Percentiles rank a stretch among this genome's conserved stretches.
Evolutionary conservation across 2,113 vertebrate genomes (phyloP).

Genomic region (Oreotrochilus melanogaster): DNA sequence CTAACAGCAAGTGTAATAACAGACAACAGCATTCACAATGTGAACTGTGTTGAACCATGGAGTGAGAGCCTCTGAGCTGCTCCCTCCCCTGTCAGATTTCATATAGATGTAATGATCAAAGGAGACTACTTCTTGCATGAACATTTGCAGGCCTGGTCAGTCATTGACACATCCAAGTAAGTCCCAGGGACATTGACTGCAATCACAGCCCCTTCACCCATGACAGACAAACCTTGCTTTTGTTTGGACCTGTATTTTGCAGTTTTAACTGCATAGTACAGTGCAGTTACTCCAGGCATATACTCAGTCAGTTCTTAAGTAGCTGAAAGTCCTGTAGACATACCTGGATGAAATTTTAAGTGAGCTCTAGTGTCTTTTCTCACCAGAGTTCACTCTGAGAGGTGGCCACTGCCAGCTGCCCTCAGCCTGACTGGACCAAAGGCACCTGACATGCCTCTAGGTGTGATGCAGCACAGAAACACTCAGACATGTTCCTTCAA

Average conservation of each 20-base stretch:
- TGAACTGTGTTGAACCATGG: not conserved
- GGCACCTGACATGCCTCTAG: not conserved
- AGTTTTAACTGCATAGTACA: not conserved
- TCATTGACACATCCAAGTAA: not conserved
- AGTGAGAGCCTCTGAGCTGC: not conserved
- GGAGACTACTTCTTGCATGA: not conserved
- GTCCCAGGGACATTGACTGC: not conserved
- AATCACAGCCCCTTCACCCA: not conserved
- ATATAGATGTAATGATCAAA: not conserved
- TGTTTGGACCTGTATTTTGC: not conserved
- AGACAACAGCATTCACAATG: not conserved
- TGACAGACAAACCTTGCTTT: not conserved
- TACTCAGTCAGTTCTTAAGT: not conserved
- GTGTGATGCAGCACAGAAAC: not conserved
- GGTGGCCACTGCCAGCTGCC: not conserved
- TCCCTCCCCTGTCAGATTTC: not conserved
- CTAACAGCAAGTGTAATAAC: not conserved
- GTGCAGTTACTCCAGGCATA: not conserved
- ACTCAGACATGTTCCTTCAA: not conserved
- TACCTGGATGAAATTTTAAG: not conserved
- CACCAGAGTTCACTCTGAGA: not conserved
- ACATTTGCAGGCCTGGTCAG: not conserved
- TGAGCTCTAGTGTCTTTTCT: not conserved
- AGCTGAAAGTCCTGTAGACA: not conserved
- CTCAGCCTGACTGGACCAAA: not conserved